phyloP scores from a whole-genome alignment of 2,113 vertebrate genomes.

The Synodontis membranacea region DNA sequence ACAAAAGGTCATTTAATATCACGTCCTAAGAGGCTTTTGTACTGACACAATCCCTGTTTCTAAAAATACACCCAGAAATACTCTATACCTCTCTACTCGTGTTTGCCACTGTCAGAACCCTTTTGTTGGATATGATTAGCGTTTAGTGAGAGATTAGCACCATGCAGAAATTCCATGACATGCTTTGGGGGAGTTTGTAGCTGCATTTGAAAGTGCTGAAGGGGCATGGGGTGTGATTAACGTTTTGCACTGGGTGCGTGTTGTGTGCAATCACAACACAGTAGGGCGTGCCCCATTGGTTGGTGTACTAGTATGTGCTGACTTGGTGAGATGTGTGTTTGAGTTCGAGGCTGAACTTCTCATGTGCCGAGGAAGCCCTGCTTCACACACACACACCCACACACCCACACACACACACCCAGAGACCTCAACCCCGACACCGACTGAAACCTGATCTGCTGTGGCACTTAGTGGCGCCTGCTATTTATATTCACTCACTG shows the following conservation, averaged over 20 bases:
- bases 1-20: conserved; percentile 40
- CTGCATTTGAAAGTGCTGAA: not conserved
- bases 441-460: conserved; percentile 71
- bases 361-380: conserved; percentile 55
- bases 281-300: conserved; percentile 3
- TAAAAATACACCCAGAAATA: conserved; percentile 47
- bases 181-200: not conserved
- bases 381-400: not conserved
- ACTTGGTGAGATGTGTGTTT: conserved; percentile 27
- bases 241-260: conserved; percentile 9
- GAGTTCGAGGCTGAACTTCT: conserved; percentile 23
- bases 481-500: conserved; percentile 69
- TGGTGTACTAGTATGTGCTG: not conserved
- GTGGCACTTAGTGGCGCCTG: conserved; percentile 65
- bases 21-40: conserved; percentile 40
- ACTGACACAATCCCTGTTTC: conserved; percentile 38
- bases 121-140: conserved; percentile 39
- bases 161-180: conserved; percentile 14
- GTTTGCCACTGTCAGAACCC: conserved; percentile 23
- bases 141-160: conserved; percentile 26
- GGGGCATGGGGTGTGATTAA: not conserved
- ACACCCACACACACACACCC: conserved; percentile 31
- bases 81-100: conserved; percentile 33
- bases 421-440: conserved; percentile 57
- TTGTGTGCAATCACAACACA: conserved; percentile 4